Conservation (phyloP, 2,888 invertebrate genomes). For the Conus canariensis region DNA sequence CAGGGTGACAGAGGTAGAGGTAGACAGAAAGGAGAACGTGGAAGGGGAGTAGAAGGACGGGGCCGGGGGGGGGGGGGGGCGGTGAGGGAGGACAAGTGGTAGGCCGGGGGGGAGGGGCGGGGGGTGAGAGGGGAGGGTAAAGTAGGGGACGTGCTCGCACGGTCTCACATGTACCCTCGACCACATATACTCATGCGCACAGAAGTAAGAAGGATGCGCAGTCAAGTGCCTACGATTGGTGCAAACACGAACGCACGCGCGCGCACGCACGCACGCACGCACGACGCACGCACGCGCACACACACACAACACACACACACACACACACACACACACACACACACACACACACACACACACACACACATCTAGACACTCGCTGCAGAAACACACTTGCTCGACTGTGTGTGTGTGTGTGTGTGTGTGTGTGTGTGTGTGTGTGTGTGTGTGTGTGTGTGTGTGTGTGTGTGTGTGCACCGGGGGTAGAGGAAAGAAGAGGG, state of each 20-base stretch:
- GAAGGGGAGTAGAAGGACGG: too few relatives aligned
- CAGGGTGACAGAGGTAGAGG: not conserved
- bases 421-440: too few relatives aligned
- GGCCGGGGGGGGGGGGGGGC: too few relatives aligned
- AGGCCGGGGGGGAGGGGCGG: not conserved
- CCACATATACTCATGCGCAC: not conserved
- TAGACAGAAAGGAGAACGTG: not conserved
- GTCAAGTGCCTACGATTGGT: too few relatives aligned
- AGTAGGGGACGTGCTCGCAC: too few relatives aligned
- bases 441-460: too few relatives aligned
- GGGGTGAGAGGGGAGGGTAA: not conserved
- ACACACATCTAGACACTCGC: not conserved
- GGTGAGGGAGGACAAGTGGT: not conserved
- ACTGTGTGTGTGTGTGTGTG: too few relatives aligned
- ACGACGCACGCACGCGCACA: not conserved
- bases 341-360: slow-evolving; percentile 9
- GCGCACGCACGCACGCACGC: not conserved
- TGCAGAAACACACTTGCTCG: not conserved
- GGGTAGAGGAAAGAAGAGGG: too few relatives aligned
- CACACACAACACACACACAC: not conserved
- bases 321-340: not conserved
- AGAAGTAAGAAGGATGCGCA: not conserved
- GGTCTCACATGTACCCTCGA: not conserved
- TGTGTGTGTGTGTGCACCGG: too few relatives aligned
- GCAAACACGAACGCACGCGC: not conserved